Base-by-base conservation (phyloP, 2,888 invertebrate species). In the Himalopsyche kuldschensis region DNA sequence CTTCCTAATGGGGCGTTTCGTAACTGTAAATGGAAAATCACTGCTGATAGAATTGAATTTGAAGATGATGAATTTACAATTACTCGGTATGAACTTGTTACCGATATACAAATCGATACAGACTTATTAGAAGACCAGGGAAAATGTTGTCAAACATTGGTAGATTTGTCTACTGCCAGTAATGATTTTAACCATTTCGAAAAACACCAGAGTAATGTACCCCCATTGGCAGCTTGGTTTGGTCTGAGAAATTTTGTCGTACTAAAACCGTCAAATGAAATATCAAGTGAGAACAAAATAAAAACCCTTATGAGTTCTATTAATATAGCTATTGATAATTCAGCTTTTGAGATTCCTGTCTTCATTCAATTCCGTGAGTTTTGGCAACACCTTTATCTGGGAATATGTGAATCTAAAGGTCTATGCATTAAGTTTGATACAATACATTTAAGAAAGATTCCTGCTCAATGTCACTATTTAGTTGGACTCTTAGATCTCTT, bases 391-490 rank as follows among this genome's bases (percentile, higher is more conserved):
- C 94, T 95, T 88, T 97, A 94, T 89, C 89, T 95, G 79, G 99
- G 99, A 8, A 93, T 97, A 10, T 95, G 95, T 87, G 94, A 97
- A 88, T 94, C 95, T 30, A 94, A 94, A 87, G 95, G 96, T 77
- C 92, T 94, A 75, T 93, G 96, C 87, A 94, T 96, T n/a, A 95
- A 95, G 88, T 98, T 97, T 90, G 97, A 98, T 88, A 96, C 97
- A 92, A 95, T 97, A 78, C 96, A 98, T 89, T 91, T 99, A 85
- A 95, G 95, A 88, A 93, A 94, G 87, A 94, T 95, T 82, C 97
- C 97, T 0, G 92, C 94, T 31, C 95, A 97, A 87, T 97, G 96
- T 88, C 95, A 94, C 87, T 96, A 97, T 90, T 92, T 99, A 0
- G 95, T 94, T 85, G 96, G 96, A 83, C 92, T 99, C 78, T 90